A percentile compares a stretch with the other conserved stretches of the same genome.
Evolutionary conservation across 2,113 vertebrate species (phyloP).

Genomic region (Neogobius melanostomus): DNA sequence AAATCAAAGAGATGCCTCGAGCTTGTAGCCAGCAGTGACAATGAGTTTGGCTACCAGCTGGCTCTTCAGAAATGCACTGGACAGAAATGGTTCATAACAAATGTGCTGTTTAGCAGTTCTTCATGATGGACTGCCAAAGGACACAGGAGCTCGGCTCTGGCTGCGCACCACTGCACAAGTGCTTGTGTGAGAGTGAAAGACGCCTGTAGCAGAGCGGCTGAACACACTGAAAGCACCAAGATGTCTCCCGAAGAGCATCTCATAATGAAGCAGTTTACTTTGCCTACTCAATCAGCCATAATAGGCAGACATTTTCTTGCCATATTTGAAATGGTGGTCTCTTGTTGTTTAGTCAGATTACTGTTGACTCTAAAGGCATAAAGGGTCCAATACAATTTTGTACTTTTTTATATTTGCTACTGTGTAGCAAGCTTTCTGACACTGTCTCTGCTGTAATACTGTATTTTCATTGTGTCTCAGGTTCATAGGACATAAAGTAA

Average conservation of each 20-base stretch:
- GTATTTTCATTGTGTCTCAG: conserved; percentile 76
- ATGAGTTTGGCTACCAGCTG: conserved; percentile 91
- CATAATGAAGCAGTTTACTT: conserved; percentile 74
- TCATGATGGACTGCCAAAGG: conserved; percentile 70
- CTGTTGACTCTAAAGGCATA: conserved; percentile 63
- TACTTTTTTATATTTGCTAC: conserved; percentile 85
- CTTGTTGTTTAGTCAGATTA: conserved; percentile 62
- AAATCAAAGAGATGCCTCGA: conserved; percentile 97
- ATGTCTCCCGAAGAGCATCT: conserved; percentile 56
- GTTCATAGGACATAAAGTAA: conserved; percentile 82
- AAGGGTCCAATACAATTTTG: conserved; percentile 51
- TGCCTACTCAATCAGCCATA: conserved; percentile 57
- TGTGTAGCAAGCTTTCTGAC: conserved; percentile 87
- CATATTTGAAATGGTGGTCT: conserved; percentile 59
- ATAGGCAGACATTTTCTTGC: conserved; percentile 56
- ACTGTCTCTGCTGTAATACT: conserved; percentile 78
- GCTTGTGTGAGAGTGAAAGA: conserved; percentile 12
- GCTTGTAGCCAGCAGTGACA: conserved; percentile 87
- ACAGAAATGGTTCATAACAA: conserved; percentile 95
- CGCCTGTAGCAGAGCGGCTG: conserved; percentile 8
- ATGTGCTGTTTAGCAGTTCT: conserved; percentile 81
- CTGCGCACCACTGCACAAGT: conserved; percentile 15
- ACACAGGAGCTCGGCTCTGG: conserved; percentile 34
- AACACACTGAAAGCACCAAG: conserved; percentile 43
- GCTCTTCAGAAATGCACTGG: conserved; percentile 92